phyloP scores from a whole-genome alignment of 1,140 invertebrate genomes.

The Drosophila tropicalis region DNA sequence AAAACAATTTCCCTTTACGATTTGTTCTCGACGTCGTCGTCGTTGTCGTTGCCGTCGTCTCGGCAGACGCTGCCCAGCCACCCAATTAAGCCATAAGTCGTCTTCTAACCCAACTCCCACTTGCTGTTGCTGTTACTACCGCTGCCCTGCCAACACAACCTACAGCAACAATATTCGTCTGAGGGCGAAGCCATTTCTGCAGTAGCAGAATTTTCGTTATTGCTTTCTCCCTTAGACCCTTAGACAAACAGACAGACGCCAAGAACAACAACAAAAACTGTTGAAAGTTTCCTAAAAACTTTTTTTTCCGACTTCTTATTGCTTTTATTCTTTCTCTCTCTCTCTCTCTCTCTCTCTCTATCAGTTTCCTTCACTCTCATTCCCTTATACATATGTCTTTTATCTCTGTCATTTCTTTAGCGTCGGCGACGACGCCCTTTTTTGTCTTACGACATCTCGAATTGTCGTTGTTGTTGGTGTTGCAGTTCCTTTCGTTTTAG shows the following conservation, averaged over 20 bases:
- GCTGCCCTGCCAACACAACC: slow-evolving; percentile 58
- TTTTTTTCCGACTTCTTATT: slow-evolving; percentile 39
- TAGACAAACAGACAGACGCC: slow-evolving; percentile 44
- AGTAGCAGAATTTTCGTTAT: slow-evolving; percentile 27
- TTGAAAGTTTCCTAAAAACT: slow-evolving; percentile 42
- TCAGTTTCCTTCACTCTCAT: neutral
- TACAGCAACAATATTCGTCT: slow-evolving; percentile 79
- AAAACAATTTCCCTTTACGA: slow-evolving; percentile 73
- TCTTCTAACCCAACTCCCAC: slow-evolving; percentile 25
- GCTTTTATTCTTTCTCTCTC: slow-evolving; percentile 7
- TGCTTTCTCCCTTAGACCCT: slow-evolving; percentile 33
- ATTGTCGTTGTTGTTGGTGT: neutral
- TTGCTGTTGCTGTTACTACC: slow-evolving; percentile 4
- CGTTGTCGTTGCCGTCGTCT: slow-evolving; percentile 48
- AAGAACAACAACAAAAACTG: slow-evolving; percentile 48
- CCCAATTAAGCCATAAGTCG: slow-evolving; percentile 79
- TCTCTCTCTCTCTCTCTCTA: neutral
- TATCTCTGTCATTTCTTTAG: neutral
- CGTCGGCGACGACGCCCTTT: neutral
- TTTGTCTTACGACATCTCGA: slow-evolving; percentile 7
- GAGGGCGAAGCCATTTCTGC: slow-evolving; percentile 47
- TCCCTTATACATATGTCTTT: neutral
- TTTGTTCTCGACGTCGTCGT: slow-evolving; percentile 13
- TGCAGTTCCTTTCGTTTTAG: slow-evolving; percentile 1
- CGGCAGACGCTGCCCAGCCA: slow-evolving; percentile 77